Evolutionary conservation across 92 coral and sea anemone species (phyloP), one percentile per base, ranked within the genome.

Genomic region (Heliopora coerulea): DNA sequence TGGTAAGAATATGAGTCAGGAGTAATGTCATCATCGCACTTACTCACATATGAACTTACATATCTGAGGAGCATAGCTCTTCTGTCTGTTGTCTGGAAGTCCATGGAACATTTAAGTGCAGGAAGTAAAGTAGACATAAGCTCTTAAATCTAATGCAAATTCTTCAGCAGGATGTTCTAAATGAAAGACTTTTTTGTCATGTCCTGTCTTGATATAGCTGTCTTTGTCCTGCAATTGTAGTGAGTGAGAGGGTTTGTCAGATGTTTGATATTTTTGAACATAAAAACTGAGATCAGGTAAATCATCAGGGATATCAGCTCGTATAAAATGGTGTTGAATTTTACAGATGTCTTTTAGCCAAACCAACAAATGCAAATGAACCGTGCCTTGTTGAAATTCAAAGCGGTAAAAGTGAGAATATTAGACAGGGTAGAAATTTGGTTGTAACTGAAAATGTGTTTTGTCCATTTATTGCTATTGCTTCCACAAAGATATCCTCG

Each of bases 401-500:
- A 72, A 72, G 3, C 73, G 21, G 23, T 64, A 56, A 32, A 74
- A 82, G 82, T 76, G 13, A 56, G n/a, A 0, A 76, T 65, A 21
- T 59, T 56, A 0, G 40, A 44, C 3, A 3, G 0, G 3, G 21
- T 24, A 8, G 8, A 3, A 3, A 56, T 14, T 18, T 32, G 5
- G 28, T 66, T 19, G 30, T 86, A 19, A 17, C 0, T 1, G 39
- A 83, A 70, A 0, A 79, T 42, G 31, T 82, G 74, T 7, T 54
- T 64, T 0, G 61, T 44, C 85, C 95, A 85, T 7, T 65, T 3
- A 37, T 49, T 35, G 29, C 37, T 42, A 61, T 85, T 88, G 0
- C 66, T 65, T 0, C 89, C 89, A 27, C 66, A 64, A 0, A 85
- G 12, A 58, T 79, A 85, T 0, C 83, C 88, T 26, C 84, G 27